These are phyloP conservation scores for Desmophyllum pertusum DNA, from an alignment of 92 coral and sea anemone species.

Conservation along the genomic window DNA sequence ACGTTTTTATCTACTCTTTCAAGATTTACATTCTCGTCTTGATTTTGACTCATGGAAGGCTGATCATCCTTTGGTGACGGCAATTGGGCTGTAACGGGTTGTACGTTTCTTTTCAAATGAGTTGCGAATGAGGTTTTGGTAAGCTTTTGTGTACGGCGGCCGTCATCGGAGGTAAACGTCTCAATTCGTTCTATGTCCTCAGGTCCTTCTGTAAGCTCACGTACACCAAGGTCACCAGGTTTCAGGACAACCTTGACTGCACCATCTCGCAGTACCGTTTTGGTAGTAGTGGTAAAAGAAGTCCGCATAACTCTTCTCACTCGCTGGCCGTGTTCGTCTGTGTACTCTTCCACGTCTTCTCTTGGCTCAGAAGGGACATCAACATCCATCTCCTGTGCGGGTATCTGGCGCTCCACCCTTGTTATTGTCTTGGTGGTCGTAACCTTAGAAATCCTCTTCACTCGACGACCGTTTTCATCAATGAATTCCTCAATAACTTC, in stretches of 20 bases:
- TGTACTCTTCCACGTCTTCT: slow-evolving; percentile 63
- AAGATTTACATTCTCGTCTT: background rate
- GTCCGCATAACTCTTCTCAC: slow-evolving; percentile 61
- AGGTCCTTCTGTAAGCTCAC: background rate
- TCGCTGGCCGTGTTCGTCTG: slow-evolving; percentile 71
- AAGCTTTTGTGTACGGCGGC: slow-evolving; percentile 39
- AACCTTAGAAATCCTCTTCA: slow-evolving; percentile 70
- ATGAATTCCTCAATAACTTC: slow-evolving; percentile 74
- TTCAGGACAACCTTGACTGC: slow-evolving; percentile 49
- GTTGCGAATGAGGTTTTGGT: slow-evolving; percentile 22
- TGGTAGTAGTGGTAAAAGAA: slow-evolving; percentile 58
- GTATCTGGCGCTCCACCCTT: slow-evolving; percentile 18
- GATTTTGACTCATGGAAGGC: background rate
- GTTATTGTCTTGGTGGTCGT: slow-evolving; percentile 39
- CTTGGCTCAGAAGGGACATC: slow-evolving; percentile 30
- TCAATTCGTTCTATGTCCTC: slow-evolving; percentile 35
- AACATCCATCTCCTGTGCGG: slow-evolving; percentile 1
- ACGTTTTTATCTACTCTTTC: slow-evolving; percentile 6
- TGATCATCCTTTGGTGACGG: background rate
- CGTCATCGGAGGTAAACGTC: slow-evolving; percentile 17
- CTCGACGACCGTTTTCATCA: slow-evolving; percentile 80
- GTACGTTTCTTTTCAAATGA: slow-evolving; percentile 3
- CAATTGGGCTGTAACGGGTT: background rate
- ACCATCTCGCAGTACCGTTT: slow-evolving; percentile 39
- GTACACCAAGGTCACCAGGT: slow-evolving; percentile 44